Evolutionary conservation across 35 echinoderm and acorn worm genomes (phyloP), one percentile per base, ranked within the genome.

Genomic region (Amphiura filiformis): DNA sequence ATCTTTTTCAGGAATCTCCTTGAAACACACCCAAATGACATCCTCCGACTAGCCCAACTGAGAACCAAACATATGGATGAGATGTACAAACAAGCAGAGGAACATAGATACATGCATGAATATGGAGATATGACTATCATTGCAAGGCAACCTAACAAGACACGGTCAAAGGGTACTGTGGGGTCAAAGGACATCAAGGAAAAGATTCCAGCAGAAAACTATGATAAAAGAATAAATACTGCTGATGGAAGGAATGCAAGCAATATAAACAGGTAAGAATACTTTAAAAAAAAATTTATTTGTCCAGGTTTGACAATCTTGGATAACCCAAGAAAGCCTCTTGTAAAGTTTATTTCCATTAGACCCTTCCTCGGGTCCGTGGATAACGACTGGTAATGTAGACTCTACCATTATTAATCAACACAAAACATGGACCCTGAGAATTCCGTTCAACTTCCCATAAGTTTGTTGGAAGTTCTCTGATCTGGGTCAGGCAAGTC

Each of bases 41-140:
- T 23, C 28, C 41, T 47, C 41, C 78, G 0, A 37, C 30, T 13
- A 49, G 76, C 34, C 57, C 41, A 65, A 36, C 31, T 78, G 22
- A 65, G 30, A 1, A 26, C 65, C 39, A 39, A 75, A 0, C 82
- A 91, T 37, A 18, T 97, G 38, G 76, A 94, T 35, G 56, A 92
- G 61, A 76, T 57, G 34, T 64, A 86, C 22, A 82, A 83, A 22
- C 82, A 95, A 76, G 87, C 90, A 0, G 38, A 92, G 12, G 83
- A 90, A 1, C 96, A 99, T 81, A 79, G 96, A 56, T 94, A 92
- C 57, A 92, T 92, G 90, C 96, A 99, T 78, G 96, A 99, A 80
- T 92, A 94, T 76, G 96, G 93, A 31, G 93, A 94, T 37, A 77
- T 80, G 30, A 57, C 78, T 30, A 70, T 70, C 61, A 18, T 70